phyloP scores from a whole-genome alignment of 1,140 invertebrate genomes.

The Thaumetopoea pityocampa region DNA sequence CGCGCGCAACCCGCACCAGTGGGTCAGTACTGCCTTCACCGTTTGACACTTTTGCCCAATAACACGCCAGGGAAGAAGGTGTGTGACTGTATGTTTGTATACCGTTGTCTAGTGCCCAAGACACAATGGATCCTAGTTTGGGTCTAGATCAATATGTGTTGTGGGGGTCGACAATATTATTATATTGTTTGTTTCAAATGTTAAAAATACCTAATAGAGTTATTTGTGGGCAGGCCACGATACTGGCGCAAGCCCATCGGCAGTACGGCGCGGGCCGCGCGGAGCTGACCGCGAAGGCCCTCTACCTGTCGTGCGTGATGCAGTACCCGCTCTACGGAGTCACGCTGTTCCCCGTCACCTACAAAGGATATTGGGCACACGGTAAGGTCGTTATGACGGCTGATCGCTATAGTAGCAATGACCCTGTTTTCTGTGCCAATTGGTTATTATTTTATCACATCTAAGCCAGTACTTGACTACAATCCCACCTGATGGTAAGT shows the following conservation, averaged over 20 bases:
- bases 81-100: too few relatives aligned
- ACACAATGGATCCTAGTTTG: too few relatives aligned
- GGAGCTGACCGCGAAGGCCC: constrained; percentile 93
- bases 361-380: constrained; percentile 94
- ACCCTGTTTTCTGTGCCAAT: too few relatives aligned
- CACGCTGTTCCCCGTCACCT: constrained; percentile 93
- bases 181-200: too few relatives aligned
- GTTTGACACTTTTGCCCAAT: neutral
- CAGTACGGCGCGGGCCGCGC: constrained; percentile 94
- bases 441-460: too few relatives aligned
- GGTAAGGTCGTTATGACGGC: constrained; percentile 72
- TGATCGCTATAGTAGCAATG: too few relatives aligned
- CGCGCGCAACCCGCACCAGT: constrained; percentile 54
- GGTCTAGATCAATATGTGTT: too few relatives aligned
- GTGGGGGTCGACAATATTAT: too few relatives aligned
- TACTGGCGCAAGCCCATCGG: constrained; percentile 89
- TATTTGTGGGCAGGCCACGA: constrained; percentile 78
- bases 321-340: constrained; percentile 97
- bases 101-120: too few relatives aligned
- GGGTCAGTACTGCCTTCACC: constrained; percentile 40
- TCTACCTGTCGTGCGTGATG: constrained; percentile 97
- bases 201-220: neutral
- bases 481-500: too few relatives aligned
- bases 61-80: too few relatives aligned
- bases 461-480: too few relatives aligned